Evolutionary conservation across 2,888 invertebrate genomes (phyloP).

Genomic region (Carterocephalus palaemon): DNA sequence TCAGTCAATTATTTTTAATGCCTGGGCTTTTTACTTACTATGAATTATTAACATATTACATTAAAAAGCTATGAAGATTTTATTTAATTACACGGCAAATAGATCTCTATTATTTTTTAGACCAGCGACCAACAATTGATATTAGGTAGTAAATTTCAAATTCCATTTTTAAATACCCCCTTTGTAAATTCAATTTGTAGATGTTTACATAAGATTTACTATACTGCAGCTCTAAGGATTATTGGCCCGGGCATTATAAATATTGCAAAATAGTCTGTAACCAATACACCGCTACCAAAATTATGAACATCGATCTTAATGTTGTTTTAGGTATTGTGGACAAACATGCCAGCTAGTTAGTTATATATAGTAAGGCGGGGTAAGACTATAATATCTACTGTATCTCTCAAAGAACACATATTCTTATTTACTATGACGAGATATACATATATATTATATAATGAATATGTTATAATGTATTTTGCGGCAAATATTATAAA

Average conservation of each 20-base stretch:
- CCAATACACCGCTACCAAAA: conserved; percentile 13
- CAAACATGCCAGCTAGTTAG: conserved; percentile 23
- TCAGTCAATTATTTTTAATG: conserved; percentile 14
- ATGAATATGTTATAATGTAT: too few species aligned
- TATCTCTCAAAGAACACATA: too few species aligned
- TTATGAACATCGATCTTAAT: conserved; percentile 14
- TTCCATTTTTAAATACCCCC: conserved; percentile 14
- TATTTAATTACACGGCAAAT: too few species aligned
- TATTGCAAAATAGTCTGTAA: conserved; percentile 3
- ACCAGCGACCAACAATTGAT: conserved; percentile 10
- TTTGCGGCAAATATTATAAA: too few species aligned
- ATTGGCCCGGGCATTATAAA: conserved; percentile 20
- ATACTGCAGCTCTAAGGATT: conserved; percentile 1
- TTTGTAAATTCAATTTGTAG: conserved; percentile 17
- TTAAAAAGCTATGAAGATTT: too few species aligned
- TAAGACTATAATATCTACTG: too few species aligned
- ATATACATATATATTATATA: too few species aligned
- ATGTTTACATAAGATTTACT: conserved; percentile 11
- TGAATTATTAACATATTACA: too few species aligned
- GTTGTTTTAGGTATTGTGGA: conserved; percentile 25
- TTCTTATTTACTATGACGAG: too few species aligned
- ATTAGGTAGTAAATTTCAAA: conserved; percentile 8
- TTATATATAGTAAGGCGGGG: too few species aligned
- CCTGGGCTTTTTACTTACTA: conserved; percentile 1
- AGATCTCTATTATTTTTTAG: conserved; percentile 8